These are phyloP conservation scores for Tenthredo amoena DNA, from an alignment of 2,888 invertebrate species.

Conservation along the genomic window DNA sequence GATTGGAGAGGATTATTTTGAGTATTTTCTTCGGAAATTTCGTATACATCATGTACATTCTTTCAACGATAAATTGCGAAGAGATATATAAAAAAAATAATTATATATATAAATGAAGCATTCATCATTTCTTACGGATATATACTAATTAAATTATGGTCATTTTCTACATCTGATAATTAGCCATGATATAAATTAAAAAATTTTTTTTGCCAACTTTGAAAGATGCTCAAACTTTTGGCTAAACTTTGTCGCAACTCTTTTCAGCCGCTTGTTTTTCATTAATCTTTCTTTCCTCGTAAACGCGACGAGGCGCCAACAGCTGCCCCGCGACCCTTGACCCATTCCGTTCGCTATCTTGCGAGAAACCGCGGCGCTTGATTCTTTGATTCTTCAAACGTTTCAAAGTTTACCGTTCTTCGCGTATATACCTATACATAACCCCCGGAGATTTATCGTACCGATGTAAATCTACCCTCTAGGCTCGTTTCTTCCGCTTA, in stretches of 20 bases:
- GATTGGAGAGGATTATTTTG: neutral
- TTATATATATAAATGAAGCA: neutral
- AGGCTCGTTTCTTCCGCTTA: neutral
- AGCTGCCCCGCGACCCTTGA: constrained; percentile 15
- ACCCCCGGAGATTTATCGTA: neutral
- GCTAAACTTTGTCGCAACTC: too few relatives aligned
- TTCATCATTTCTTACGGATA: neutral
- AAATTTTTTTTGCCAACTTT: neutral
- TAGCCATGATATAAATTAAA: neutral
- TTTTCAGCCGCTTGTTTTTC: neutral
- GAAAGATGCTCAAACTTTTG: neutral
- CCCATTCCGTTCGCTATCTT: neutral
- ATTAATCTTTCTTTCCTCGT: neutral
- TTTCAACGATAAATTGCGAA: neutral
- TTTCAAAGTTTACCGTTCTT: constrained; percentile 22
- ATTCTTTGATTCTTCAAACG: constrained; percentile 32
- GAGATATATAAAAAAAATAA: neutral
- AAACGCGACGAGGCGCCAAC: constrained; percentile 13
- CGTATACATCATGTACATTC: neutral
- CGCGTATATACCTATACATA: neutral
- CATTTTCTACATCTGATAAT: neutral
- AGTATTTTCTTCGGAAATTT: neutral
- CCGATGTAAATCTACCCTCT: constrained; percentile 31
- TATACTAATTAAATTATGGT: neutral
- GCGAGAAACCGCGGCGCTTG: neutral